Percentiles rank a stretch among this genome's conserved stretches.
phyloP scores from a whole-genome alignment of 2,113 vertebrate species.

The Corythornis madagascariensis region DNA sequence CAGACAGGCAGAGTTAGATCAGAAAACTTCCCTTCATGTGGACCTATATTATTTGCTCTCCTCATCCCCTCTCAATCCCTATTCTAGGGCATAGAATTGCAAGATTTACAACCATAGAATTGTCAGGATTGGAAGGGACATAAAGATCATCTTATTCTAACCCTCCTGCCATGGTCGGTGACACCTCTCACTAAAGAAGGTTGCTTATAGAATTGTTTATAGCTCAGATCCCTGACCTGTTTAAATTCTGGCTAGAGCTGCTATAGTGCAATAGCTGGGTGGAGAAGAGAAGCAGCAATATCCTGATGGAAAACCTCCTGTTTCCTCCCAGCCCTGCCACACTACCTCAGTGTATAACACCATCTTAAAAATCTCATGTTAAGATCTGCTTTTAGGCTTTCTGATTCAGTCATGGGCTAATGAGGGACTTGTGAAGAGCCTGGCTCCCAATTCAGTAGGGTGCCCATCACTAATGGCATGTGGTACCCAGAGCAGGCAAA shows the following conservation, averaged over 20 bases:
- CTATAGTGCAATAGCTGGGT: not conserved
- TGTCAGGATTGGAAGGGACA: too few species aligned
- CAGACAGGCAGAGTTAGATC: not conserved
- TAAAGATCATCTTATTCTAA: too few species aligned
- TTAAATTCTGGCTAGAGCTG: not conserved
- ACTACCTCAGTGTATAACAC: not conserved
- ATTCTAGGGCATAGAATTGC: not conserved
- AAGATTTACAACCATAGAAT: not conserved
- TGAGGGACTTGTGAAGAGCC: not conserved
- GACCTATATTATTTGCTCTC: not conserved
- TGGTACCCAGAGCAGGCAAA: not conserved
- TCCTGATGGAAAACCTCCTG: not conserved
- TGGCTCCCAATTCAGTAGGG: not conserved
- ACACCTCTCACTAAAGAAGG: too few species aligned
- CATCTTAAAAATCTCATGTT: not conserved
- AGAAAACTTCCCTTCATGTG: not conserved
- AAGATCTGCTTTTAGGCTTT: not conserved
- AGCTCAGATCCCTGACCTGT: not conserved
- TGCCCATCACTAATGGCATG: not conserved
- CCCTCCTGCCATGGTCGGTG: too few species aligned
- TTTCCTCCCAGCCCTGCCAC: not conserved
- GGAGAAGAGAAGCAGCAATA: not conserved
- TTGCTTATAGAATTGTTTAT: not conserved
- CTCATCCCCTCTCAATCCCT: not conserved
- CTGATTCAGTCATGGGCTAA: not conserved